Base-by-base conservation (phyloP, 2,888 invertebrate genomes). In the Sisyra terminalis region DNA sequence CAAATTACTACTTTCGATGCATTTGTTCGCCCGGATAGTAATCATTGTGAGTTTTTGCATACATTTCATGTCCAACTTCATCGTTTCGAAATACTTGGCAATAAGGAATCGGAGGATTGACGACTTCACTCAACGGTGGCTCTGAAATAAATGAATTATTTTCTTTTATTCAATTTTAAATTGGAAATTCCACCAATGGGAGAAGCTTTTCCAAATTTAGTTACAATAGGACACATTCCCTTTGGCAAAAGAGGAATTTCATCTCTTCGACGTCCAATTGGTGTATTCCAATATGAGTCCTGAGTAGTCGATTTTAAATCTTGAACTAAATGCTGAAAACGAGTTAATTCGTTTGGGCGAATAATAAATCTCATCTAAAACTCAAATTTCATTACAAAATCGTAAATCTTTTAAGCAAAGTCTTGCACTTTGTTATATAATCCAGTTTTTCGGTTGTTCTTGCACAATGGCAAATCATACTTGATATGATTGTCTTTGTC, bases 301-400 rank as follows among this genome's bases (percentile, higher is more conserved):
- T 63, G 66, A n/a, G 61, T 53, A 2, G 69, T 66, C 46, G 67
- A 65, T 49, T 57, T 58, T 39, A 69, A 53, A 47, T 70, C 67
- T 6, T 54, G 54, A n/a, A 65, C 54, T 15, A 69, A 46, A 30
- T 60, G 59, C 52, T 65, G 61, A 47, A 64, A 67, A 49, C 62
- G 54, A n/a, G 63, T 61, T 49, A 56, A 52, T 9, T 57, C 50
- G 3, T 59, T 53, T n/a, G 59, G 61, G 40, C 53, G 53, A 41
- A 52, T 13, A 16, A 40, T 10, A n/a, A 18, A 17, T 16, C 35
- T 29, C 29, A 39, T 13, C 43, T 44, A 17, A 31, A 10, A n/a
- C n/a, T n/a, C n/a, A n/a, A n/a, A n/a, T n/a, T n/a, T n/a, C n/a
- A n/a, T n/a, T n/a, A n/a, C n/a, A n/a, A n/a, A n/a, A n/a, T n/a